Evolutionary conservation across 2,888 invertebrate species (phyloP), one percentile per base, ranked within the genome.

Genomic region (Eutolmus rufibarbis): DNA sequence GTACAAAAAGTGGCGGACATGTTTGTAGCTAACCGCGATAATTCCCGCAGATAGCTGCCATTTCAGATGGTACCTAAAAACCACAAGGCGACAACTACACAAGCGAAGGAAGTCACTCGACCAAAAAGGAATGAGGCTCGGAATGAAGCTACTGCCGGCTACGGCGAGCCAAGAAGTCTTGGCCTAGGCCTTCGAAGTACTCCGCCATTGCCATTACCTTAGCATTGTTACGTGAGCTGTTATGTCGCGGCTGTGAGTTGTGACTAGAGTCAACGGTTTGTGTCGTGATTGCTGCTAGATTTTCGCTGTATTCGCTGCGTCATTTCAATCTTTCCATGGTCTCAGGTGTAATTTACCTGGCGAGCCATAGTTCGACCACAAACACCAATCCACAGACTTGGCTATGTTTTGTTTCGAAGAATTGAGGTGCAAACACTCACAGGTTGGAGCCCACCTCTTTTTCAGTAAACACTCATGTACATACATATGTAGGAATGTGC

Each of bases 151-250:
- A 43, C 84, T 40, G 40, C 23, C 84, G 16, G 81, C 31, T 66
- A 43, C 31, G 37, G 14, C 40, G 19, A 14, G 28, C 34, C 34
- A 23, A 31, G 87, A 86, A 81, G 56, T 81, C 87, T 88, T 88
- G 88, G 88, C 88, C 88, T 88, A 88, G 88, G 88, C 88, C 88
- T 88, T 88, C 88, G 84, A 85, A 87, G 86, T 78, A 79, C 85
- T 87, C 40, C 85, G 19, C 87, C 88, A 88, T 88, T 87, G 88
- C 86, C 88, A 88, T 88, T 87, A 82, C 86, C 87, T 88, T 84
- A 88, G 86, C 85, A 88, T 84, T 87, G 74, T 86, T 86, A 86
- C 86, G 86, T 86, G 86, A 86, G 77, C 77, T 76, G 86, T 86
- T 86, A 86, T 86, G 86, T 85, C 85, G 77, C 86, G 76, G 12